Conservation (phyloP, 2,888 invertebrate species). For the Elegia similella region DNA sequence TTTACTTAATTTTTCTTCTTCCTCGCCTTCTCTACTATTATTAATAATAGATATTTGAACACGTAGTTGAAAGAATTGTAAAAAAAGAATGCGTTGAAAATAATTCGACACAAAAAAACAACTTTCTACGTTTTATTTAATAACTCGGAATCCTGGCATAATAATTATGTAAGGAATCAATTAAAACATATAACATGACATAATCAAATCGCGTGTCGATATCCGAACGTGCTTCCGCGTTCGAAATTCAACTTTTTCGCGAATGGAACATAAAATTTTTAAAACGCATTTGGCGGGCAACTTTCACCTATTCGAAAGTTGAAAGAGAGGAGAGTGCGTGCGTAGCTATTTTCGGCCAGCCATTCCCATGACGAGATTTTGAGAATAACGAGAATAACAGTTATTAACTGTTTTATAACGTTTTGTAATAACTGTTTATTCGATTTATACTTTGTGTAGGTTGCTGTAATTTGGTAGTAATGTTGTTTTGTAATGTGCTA, state of each 20-base stretch:
- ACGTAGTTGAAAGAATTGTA: background rate
- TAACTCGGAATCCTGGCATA: background rate
- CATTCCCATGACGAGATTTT: conserved; percentile 24
- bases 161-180: conserved; percentile 14
- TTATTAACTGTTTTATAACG: conserved; percentile 21
- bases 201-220: conserved; percentile 38
- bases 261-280: conserved; percentile 18
- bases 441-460: background rate
- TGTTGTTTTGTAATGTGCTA: background rate
- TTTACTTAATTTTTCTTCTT: too few species aligned
- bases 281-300: conserved; percentile 22
- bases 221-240: conserved; percentile 48
- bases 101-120: background rate
- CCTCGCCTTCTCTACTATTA: too few species aligned
- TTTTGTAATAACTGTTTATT: conserved; percentile 25
- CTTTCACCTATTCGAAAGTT: conserved; percentile 46
- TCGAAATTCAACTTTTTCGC: conserved; percentile 40
- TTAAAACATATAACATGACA: conserved; percentile 33
- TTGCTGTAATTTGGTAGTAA: background rate
- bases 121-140: background rate
- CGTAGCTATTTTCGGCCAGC: conserved; percentile 35
- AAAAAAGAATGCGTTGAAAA: background rate
- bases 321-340: conserved; percentile 32
- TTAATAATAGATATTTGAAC: too few species aligned
- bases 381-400: conserved; percentile 14